Base-by-base conservation (phyloP, 2,888 invertebrate species). In the Xestobium rufovillosum region DNA sequence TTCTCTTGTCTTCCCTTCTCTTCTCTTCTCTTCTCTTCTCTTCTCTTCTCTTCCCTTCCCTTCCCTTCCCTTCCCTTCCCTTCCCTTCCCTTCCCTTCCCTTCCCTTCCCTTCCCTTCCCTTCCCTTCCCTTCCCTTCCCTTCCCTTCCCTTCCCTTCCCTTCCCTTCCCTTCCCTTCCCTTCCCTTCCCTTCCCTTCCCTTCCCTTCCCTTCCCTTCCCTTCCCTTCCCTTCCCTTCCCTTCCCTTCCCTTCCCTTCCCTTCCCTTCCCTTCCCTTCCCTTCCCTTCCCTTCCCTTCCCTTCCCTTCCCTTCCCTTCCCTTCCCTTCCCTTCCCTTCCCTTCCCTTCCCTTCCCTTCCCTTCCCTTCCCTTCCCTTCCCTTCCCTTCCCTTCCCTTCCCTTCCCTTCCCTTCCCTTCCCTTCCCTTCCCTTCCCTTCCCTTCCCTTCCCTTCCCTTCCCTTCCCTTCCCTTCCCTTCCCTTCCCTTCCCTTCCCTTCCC, bases 1-100 rank as follows among this genome's bases (percentile, higher is more conserved):
- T n/a, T n/a, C n/a, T n/a, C n/a, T n/a, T n/a, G n/a, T 23, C 23
- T 23, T n/a, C n/a, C 23, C 23, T 23, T 23, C 23, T 23, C 23
- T 23, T 23, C 23, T n/a, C 23, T 23, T 23, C 23, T 23, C 23
- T 23, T 23, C 23, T n/a, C 23, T 23, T 23, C 23, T 23, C 23
- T 23, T 23, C 23, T n/a, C 23, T 23, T 23, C 23, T 23, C 23
- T 23, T 23, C 23, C n/a, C 23, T 23, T 23, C 23, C 23, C n/a
- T 23, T 23, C 23, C 23, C n/a, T 23, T 23, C 23, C 23, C 23
- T 8, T 23, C 23, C 23, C 23, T 23, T 23, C n/a, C 23, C 23
- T 23, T 23, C 23, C n/a, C 23, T 23, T 23, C n/a, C n/a, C 23
- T 23, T 23, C n/a, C 23, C 23, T 23, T 23, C 23, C 23, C 23